These are phyloP conservation scores for Phaethon lepturus DNA, from an alignment of 2,113 vertebrate species.

Conservation along the genomic window DNA sequence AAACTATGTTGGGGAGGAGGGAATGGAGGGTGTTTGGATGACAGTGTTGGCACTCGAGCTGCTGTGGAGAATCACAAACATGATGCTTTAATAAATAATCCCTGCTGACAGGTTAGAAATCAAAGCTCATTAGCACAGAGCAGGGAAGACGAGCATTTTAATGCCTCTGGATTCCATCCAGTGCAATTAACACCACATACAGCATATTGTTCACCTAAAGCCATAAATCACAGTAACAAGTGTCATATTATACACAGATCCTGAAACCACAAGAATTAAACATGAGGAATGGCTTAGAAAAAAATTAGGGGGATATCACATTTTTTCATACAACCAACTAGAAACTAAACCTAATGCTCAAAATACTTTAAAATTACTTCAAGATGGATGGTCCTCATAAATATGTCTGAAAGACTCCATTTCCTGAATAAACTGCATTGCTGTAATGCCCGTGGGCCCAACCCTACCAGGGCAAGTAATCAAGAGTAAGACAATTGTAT, in stretches of 20 bases:
- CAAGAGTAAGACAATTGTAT: neutral
- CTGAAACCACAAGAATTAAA: constrained; percentile 40
- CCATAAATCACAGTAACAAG: constrained; percentile 59
- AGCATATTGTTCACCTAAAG: constrained; percentile 53
- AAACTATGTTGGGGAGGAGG: neutral
- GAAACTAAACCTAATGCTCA: constrained; percentile 7
- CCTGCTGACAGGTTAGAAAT: constrained; percentile 58
- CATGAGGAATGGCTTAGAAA: constrained; percentile 39
- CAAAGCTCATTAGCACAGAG: constrained; percentile 47
- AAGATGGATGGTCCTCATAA: neutral
- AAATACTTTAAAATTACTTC: neutral
- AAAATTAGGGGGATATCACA: neutral
- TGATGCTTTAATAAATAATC: constrained; percentile 52
- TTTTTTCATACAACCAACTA: constrained; percentile 22
- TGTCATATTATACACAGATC: neutral
- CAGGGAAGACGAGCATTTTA: constrained; percentile 28
- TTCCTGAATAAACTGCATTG: neutral
- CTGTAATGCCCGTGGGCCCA: neutral
- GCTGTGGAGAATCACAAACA: constrained; percentile 22
- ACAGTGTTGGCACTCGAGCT: neutral
- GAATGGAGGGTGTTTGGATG: neutral
- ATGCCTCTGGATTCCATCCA: constrained; percentile 66
- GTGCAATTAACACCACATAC: constrained; percentile 41
- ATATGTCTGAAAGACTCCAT: constrained; percentile 1
- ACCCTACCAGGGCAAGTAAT: neutral